Evolutionary conservation across 2,888 invertebrate species (phyloP).

Genomic region (Netelia virgata): DNA sequence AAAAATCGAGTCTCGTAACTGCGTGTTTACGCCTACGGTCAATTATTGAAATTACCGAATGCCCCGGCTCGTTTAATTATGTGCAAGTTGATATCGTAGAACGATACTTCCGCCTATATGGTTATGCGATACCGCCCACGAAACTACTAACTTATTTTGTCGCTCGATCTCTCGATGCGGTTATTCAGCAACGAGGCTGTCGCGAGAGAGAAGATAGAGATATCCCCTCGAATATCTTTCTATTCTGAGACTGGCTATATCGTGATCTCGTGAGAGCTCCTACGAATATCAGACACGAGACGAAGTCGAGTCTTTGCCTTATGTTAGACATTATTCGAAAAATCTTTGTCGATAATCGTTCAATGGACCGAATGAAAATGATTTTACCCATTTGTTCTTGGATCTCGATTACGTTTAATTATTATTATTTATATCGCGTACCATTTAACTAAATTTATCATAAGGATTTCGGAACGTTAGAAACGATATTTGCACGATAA

Average conservation of each 20-base stretch:
- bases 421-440: too few relatives aligned
- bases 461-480: too few relatives aligned
- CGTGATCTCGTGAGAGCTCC: slow-evolving; percentile 42
- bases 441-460: too few relatives aligned
- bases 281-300: slow-evolving; percentile 23
- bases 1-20: slow-evolving; percentile 24
- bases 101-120: slow-evolving; percentile 55
- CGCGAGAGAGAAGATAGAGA: slow-evolving; percentile 21
- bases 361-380: too few relatives aligned
- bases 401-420: too few relatives aligned
- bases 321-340: not conserved
- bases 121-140: slow-evolving; percentile 49
- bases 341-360: not conserved
- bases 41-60: slow-evolving; percentile 25
- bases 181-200: slow-evolving; percentile 48
- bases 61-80: slow-evolving; percentile 41
- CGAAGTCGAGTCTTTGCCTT: not conserved
- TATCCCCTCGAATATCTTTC: slow-evolving; percentile 42
- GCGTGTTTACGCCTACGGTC: slow-evolving; percentile 25
- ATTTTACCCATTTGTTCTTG: too few relatives aligned
- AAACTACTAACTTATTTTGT: slow-evolving; percentile 35
- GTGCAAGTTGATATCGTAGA: slow-evolving; percentile 37
- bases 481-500: too few relatives aligned
- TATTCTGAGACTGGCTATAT: slow-evolving; percentile 54
- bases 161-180: slow-evolving; percentile 21